A percentile compares a stretch with the other conserved stretches of the same genome.
Conservation (phyloP, 2,113 vertebrate species). For the Amia ocellicauda region DNA sequence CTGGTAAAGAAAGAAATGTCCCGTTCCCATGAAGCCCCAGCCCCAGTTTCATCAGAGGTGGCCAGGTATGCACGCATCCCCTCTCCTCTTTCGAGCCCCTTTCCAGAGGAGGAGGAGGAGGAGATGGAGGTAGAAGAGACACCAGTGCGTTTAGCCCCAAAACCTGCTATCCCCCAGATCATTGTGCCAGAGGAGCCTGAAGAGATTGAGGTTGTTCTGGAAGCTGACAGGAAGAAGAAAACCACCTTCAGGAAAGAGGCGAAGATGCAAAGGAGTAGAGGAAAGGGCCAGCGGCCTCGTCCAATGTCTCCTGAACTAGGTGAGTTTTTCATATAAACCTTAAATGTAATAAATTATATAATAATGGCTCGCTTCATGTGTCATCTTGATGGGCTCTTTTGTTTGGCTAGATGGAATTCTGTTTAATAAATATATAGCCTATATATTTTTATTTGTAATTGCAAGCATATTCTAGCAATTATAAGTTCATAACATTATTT, state of each 20-base stretch:
- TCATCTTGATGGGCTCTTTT: too few relatives aligned
- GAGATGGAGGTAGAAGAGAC: conserved; percentile 48
- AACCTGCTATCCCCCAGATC: conserved; percentile 58
- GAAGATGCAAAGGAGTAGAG: conserved; percentile 71
- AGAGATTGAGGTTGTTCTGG: conserved; percentile 48
- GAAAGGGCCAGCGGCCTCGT: conserved; percentile 76
- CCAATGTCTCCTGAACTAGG: conserved; percentile 88
- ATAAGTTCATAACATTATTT: too few relatives aligned
- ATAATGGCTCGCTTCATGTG: too few relatives aligned
- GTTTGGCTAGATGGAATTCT: too few relatives aligned
- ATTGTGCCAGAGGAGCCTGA: conserved; percentile 64
- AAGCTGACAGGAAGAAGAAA: conserved; percentile 55
- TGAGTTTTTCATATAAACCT: conserved; percentile 43
- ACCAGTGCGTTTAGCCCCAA: conserved; percentile 26
- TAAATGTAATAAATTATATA: too few relatives aligned
- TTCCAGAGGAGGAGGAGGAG: conserved; percentile 55
- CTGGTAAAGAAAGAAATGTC: conserved; percentile 50
- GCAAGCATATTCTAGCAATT: too few relatives aligned
- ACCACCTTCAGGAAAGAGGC: conserved; percentile 62
- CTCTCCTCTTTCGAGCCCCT: conserved; percentile 25
- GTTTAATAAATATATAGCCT: too few relatives aligned
- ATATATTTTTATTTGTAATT: too few relatives aligned
- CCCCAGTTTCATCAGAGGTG: conserved; percentile 44
- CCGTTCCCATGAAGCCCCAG: conserved; percentile 40
- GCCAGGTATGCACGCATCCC: conserved; percentile 35